Conservation (phyloP, 1,140 invertebrate species). For the Drosophila suzukii region DNA sequence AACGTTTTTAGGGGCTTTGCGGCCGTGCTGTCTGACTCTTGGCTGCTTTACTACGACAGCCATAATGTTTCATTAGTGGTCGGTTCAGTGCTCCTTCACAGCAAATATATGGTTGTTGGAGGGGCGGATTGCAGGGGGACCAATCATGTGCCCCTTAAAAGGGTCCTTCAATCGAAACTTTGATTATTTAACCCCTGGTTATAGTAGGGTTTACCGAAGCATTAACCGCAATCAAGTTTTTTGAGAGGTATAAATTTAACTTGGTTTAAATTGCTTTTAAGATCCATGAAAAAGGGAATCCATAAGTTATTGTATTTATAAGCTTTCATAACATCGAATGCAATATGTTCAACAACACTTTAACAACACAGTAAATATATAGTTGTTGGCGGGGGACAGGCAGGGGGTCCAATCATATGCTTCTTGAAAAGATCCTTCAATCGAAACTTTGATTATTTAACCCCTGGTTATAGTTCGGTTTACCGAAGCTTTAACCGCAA, state of each 20-base stretch:
- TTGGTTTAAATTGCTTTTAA: too few species aligned
- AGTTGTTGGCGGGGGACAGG: too few species aligned
- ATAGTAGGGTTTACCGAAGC: too few species aligned
- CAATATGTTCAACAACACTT: too few species aligned
- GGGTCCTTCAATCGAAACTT: not conserved
- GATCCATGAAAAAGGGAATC: too few species aligned
- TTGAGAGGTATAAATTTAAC: not conserved
- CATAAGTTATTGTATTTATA: too few species aligned
- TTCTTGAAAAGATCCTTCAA: not conserved
- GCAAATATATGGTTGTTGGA: slow-evolving; percentile 8
- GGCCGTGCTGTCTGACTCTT: slow-evolving; percentile 53
- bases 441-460: not conserved
- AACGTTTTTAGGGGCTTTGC: slow-evolving; percentile 79
- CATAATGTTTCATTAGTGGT: slow-evolving; percentile 79
- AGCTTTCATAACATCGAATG: too few species aligned
- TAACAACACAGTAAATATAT: too few species aligned
- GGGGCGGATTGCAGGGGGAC: not conserved
- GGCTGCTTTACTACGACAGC: slow-evolving; percentile 50
- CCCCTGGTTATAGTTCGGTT: not conserved
- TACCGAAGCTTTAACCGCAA: too few species aligned
- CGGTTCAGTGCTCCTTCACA: slow-evolving; percentile 46
- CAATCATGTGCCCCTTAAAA: not conserved
- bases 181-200: not conserved
- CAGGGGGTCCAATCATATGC: too few species aligned
- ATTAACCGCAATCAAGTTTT: too few species aligned